Evolutionary conservation across 2,888 invertebrate species (phyloP).

Genomic region (Coleophora deauratella): DNA sequence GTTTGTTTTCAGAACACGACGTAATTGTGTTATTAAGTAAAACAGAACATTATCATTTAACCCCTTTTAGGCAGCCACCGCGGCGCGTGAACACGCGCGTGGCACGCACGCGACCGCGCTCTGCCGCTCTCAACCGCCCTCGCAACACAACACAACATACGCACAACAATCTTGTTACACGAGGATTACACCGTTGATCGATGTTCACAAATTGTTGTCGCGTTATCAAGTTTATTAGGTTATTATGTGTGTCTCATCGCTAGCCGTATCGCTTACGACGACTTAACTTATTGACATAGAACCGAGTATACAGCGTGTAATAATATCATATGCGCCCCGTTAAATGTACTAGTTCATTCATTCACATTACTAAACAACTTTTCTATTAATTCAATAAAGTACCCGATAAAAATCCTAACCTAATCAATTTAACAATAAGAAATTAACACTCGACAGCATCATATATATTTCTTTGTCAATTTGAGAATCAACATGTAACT

Average conservation of each 20-base stretch:
- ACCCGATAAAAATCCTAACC: too few relatives aligned
- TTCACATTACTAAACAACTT: too few relatives aligned
- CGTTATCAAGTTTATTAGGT: slow-evolving; percentile 23
- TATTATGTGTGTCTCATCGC: background rate
- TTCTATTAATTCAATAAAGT: too few relatives aligned
- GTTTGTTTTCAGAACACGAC: background rate
- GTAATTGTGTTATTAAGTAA: background rate
- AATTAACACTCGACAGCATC: too few relatives aligned
- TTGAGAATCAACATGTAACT: too few relatives aligned
- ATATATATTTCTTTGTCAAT: too few relatives aligned
- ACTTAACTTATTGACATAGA: too few relatives aligned
- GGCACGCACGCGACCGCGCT: slow-evolving; percentile 11
- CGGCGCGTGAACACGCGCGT: slow-evolving; percentile 19
- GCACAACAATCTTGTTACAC: slow-evolving; percentile 26
- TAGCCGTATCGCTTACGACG: too few relatives aligned
- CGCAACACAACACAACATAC: slow-evolving; percentile 20
- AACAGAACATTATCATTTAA: slow-evolving; percentile 15
- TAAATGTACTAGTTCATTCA: too few relatives aligned
- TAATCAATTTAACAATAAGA: too few relatives aligned
- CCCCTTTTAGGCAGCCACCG: slow-evolving; percentile 16
- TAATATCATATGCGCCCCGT: too few relatives aligned
- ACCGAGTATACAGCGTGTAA: too few relatives aligned
- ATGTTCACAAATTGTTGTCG: slow-evolving; percentile 29
- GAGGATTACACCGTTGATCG: slow-evolving; percentile 30
- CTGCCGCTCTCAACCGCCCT: slow-evolving; percentile 9